These are phyloP conservation scores for Dryocosmus kuriphilus DNA, from an alignment of 2,888 invertebrate species.

Conservation along the genomic window DNA sequence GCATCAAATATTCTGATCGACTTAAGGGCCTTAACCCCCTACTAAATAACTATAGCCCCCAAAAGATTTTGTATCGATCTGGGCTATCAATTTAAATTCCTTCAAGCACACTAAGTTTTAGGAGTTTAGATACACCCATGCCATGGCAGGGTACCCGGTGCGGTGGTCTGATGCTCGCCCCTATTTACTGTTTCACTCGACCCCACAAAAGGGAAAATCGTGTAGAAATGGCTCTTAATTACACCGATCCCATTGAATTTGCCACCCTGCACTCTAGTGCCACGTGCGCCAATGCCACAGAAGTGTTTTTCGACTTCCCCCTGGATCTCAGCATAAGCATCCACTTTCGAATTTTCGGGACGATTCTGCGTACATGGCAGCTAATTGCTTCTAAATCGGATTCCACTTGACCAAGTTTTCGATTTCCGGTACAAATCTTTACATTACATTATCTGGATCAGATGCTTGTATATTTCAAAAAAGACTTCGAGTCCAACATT, in stretches of 20 bases:
- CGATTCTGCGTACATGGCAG: neutral
- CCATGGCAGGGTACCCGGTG: constrained; percentile 20
- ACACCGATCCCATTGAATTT: constrained; percentile 77
- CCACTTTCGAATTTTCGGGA: constrained; percentile 55
- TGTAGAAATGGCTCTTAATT: constrained; percentile 78
- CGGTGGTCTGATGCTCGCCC: constrained; percentile 54
- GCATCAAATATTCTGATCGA: neutral
- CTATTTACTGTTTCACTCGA: constrained; percentile 70
- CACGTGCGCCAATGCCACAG: constrained; percentile 70
- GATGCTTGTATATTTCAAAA: no score
- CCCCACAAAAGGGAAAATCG: constrained; percentile 70
- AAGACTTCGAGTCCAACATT: no score
- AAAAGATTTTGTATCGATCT: neutral
- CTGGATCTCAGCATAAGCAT: constrained; percentile 45
- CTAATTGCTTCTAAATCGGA: constrained; percentile 6
- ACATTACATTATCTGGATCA: neutral
- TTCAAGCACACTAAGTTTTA: constrained; percentile 16
- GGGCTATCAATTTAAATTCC: constrained; percentile 4
- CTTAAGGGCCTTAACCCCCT: neutral
- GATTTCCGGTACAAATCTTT: neutral
- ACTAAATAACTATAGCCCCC: neutral
- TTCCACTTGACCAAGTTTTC: neutral
- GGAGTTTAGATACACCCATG: constrained; percentile 8
- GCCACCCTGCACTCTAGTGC: constrained; percentile 62
- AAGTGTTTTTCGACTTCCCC: constrained; percentile 64